Base-by-base conservation (phyloP, 2,113 vertebrate species). In the Lates calcarifer region DNA sequence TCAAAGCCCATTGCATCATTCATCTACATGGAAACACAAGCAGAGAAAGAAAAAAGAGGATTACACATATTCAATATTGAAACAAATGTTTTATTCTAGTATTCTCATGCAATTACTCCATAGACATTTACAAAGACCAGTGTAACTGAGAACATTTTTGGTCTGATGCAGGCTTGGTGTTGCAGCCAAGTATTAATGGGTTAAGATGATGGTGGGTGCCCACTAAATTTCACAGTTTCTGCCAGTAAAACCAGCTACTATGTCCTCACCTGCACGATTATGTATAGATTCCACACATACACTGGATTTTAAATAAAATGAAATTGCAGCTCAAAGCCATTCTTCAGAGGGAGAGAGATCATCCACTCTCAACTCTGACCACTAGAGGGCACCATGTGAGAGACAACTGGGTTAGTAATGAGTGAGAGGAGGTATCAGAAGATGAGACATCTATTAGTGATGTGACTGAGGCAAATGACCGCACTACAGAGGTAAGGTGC, bases 1-100 rank as follows among this genome's bases (percentile, higher is more conserved):
- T 99, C 98, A 94, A 97, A 98, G 93, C 98, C 98, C 97, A 99
- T 99, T 86, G 98, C 98, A 95, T 99, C 98, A 91, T 99, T 98
- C 98, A 99, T 99, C 98, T 99, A 95, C 94, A 93, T 13, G 80
- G 24, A 68, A 62, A 67, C n/a, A 67, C n/a, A 69, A 53, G 18
- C 6, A 82, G n/a, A 53, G 22, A 65, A 55, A 17, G 24, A 62
- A 33, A 70, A 39, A 31, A 29, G 10, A 37, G 9, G 13, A 35
- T 70, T 41, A 57, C 6, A 68, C n/a, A 41, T n/a, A n/a, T n/a
- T n/a, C n/a, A n/a, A n/a, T n/a, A n/a, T n/a, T n/a, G n/a, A n/a
- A n/a, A n/a, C n/a, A n/a, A n/a, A n/a, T n/a, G n/a, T n/a, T n/a
- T n/a, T n/a, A n/a, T n/a, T n/a, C n/a, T n/a, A n/a, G n/a, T n/a